Evolutionary conservation across 92 coral and sea anemone genomes (phyloP).

Genomic region (Desmophyllum pertusum): DNA sequence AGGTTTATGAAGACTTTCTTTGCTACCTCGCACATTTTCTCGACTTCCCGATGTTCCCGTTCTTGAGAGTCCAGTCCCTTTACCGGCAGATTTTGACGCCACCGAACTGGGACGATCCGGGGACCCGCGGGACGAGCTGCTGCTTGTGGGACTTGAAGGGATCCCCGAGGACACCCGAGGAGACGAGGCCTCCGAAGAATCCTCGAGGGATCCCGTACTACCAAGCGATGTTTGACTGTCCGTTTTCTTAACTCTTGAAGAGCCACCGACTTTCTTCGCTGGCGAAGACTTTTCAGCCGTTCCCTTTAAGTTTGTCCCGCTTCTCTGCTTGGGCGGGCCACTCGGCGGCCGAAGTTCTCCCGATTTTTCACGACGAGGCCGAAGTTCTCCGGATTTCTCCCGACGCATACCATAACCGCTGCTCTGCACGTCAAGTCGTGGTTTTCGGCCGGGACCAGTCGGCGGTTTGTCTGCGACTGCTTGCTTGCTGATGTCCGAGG

Average conservation of each 20-base stretch:
- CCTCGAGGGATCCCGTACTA: conserved; percentile 74
- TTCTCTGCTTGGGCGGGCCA: conserved; percentile 60
- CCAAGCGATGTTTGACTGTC: conserved; percentile 83
- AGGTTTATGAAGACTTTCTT: conserved; percentile 32
- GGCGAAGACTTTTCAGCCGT: conserved; percentile 54
- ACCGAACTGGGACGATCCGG: conserved; percentile 27
- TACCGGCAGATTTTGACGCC: not conserved
- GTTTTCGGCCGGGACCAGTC: conserved; percentile 72
- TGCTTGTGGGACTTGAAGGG: conserved; percentile 29
- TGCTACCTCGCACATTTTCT: conserved; percentile 40
- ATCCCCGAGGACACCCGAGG: conserved; percentile 44
- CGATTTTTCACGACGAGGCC: conserved; percentile 61
- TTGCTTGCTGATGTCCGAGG: conserved; percentile 66
- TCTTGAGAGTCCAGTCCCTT: conserved; percentile 20
- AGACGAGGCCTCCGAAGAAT: conserved; percentile 46
- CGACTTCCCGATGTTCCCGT: conserved; percentile 30
- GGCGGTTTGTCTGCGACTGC: conserved; percentile 70
- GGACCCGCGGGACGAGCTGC: conserved; percentile 29
- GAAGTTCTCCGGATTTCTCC: conserved; percentile 84
- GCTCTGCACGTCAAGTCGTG: conserved; percentile 68
- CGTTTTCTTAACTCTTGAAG: conserved; percentile 49
- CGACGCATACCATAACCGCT: conserved; percentile 86
- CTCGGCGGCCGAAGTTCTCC: conserved; percentile 56
- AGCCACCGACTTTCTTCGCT: conserved; percentile 39
- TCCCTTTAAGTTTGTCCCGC: conserved; percentile 72